phyloP scores from a whole-genome alignment of 2,888 invertebrate genomes.

The Andrena hattorfiana region DNA sequence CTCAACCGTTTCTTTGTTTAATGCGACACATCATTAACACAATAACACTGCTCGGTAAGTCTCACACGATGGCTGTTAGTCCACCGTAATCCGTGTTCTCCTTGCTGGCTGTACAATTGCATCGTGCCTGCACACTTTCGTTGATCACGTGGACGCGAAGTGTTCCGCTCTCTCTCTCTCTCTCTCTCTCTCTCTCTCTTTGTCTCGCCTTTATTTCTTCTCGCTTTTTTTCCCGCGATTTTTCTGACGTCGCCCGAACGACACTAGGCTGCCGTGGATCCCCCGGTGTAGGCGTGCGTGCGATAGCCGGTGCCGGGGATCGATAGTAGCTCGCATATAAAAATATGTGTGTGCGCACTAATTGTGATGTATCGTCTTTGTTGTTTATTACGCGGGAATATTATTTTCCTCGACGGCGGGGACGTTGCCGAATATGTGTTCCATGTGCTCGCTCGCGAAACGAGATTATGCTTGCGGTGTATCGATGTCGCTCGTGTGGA shows the following conservation, averaged over 20 bases:
- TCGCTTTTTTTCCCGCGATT: too few relatives aligned
- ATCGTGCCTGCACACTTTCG: constrained; percentile 10
- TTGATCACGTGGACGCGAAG: constrained; percentile 2
- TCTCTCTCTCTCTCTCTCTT: too few relatives aligned
- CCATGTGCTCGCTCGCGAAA: background rate
- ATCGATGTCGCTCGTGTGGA: constrained; percentile 2
- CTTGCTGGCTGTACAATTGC: constrained; percentile 14
- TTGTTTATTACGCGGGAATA: background rate
- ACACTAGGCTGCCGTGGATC: background rate
- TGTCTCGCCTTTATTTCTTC: too few relatives aligned
- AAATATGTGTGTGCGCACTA: constrained; percentile 49
- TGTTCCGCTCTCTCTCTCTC: too few relatives aligned
- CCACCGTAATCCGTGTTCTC: constrained; percentile 25
- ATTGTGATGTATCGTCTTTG: constrained; percentile 44
- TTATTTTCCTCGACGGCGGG: background rate
- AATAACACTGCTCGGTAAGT: constrained; percentile 67
- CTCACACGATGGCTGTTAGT: constrained; percentile 29
- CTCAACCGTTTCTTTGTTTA: constrained; percentile 60
- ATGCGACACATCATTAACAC: constrained; percentile 65
- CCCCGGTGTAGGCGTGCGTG: constrained; percentile 15
- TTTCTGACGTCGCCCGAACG: background rate
- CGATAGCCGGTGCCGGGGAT: constrained; percentile 17
- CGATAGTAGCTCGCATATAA: constrained; percentile 37
- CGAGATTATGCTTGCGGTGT: background rate
- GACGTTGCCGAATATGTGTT: background rate